Conservation (phyloP, 2,797 vertebrate genomes). For the Gambelia wislizenii region DNA sequence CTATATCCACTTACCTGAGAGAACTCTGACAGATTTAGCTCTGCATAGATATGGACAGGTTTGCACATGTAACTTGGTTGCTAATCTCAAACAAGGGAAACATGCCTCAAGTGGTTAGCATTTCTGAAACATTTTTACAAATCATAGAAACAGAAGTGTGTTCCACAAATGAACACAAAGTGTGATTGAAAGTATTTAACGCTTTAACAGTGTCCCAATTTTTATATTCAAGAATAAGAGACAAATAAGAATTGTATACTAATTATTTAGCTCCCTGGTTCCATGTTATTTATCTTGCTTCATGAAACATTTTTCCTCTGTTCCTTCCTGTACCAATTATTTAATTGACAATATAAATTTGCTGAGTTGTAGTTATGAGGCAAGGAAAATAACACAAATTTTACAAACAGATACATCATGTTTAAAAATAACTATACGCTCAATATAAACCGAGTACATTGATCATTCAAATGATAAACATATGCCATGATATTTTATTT, state of each 20-base stretch:
- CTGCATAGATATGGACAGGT: background rate
- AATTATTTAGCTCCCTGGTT: conserved; percentile 4
- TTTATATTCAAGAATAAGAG: background rate
- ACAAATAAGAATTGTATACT: background rate
- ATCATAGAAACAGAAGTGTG: background rate
- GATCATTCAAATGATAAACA: background rate
- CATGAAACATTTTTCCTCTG: background rate
- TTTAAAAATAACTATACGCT: background rate
- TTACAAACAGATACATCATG: background rate
- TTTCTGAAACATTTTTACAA: background rate
- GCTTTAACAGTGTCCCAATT: background rate
- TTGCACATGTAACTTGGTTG: background rate
- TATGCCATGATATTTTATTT: background rate
- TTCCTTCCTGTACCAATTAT: conserved; percentile 2
- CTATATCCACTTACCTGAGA: background rate
- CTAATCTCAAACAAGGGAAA: background rate
- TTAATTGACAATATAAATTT: conserved; percentile 1
- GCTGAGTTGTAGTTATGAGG: background rate
- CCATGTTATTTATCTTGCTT: conserved; percentile 1
- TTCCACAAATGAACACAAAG: background rate
- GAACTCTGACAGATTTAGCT: background rate
- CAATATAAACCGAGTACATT: background rate
- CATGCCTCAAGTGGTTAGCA: background rate
- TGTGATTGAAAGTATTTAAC: background rate
- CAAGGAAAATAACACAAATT: conserved; percentile 9